Conservation (phyloP, 2,888 invertebrate species). For the Seira musarum region DNA sequence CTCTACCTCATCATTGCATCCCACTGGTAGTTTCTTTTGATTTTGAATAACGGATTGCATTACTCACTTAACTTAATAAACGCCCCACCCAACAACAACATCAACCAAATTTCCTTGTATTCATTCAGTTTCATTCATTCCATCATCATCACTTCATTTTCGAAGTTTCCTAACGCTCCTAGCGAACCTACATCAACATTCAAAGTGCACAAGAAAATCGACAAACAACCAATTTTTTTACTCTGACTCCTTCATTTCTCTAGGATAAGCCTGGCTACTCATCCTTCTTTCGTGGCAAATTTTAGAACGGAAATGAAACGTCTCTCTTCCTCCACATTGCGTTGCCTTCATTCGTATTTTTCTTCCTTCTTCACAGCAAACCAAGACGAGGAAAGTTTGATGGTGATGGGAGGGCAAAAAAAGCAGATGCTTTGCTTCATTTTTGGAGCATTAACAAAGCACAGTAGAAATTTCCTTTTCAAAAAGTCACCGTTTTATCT, state of each 20-base stretch:
- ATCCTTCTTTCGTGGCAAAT: conserved; percentile 21
- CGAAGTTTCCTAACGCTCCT: conserved; percentile 8
- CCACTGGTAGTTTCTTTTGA: too few species aligned
- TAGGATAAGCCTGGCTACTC: conserved; percentile 25
- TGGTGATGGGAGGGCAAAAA: background rate
- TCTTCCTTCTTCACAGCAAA: background rate
- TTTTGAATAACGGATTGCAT: conserved; percentile 31
- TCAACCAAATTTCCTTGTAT: background rate
- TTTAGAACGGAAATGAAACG: conserved; percentile 48
- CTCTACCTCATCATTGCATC: background rate
- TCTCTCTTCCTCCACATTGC: conserved; percentile 14
- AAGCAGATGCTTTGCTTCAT: background rate
- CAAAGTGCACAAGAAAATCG: background rate
- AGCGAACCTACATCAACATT: conserved; percentile 1
- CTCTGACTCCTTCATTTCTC: conserved; percentile 4
- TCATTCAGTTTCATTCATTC: background rate
- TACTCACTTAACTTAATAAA: conserved; percentile 46
- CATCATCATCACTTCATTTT: conserved; percentile 33
- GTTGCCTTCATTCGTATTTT: background rate
- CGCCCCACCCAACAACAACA: conserved; percentile 54
- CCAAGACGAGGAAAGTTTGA: background rate
- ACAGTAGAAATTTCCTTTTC: background rate
- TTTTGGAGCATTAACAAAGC: background rate
- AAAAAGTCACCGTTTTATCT: conserved; percentile 4
- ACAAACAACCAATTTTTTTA: conserved; percentile 14